Percentiles rank a stretch among this genome's conserved stretches.
These are phyloP conservation scores for Rhaphigaster nebulosa DNA, from an alignment of 2,888 invertebrate species.

Conservation along the genomic window DNA sequence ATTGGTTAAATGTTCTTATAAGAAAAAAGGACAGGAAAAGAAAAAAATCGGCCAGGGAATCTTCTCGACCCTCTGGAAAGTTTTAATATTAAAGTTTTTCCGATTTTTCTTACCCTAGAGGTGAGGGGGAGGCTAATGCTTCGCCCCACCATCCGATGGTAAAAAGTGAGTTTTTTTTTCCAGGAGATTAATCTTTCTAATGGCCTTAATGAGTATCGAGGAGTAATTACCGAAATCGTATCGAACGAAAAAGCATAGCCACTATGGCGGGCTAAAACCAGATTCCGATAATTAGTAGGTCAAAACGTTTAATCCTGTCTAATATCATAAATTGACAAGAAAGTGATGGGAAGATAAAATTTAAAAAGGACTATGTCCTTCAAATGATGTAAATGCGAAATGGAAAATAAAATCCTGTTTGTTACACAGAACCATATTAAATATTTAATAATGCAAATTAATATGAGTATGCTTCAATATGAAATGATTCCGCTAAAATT, in stretches of 20 bases:
- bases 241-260: slow-evolving; percentile 4
- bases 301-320: slow-evolving; percentile 9
- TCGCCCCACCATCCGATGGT: slow-evolving; percentile 39
- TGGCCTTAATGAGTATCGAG: slow-evolving; percentile 58
- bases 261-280: not conserved
- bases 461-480: too few relatives aligned
- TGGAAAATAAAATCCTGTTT: too few relatives aligned
- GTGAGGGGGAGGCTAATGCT: slow-evolving; percentile 41
- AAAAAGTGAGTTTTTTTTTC: slow-evolving; percentile 53
- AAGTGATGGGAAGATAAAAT: not conserved
- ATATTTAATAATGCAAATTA: too few relatives aligned
- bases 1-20: not conserved
- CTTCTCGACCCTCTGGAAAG: not conserved
- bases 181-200: slow-evolving; percentile 57
- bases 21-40: not conserved
- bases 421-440: too few relatives aligned
- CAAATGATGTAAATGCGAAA: too few relatives aligned
- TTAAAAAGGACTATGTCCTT: not conserved
- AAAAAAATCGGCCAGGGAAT: not conserved
- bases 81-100: slow-evolving; percentile 44
- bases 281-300: slow-evolving; percentile 39
- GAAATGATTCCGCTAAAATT: too few relatives aligned
- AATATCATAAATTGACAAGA: not conserved
- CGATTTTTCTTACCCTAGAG: slow-evolving; percentile 42
- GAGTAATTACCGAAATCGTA: slow-evolving; percentile 57